A percentile compares a stretch with the other conserved stretches of the same genome.
phyloP scores from a whole-genome alignment of 2,113 vertebrate species.

The Hoplias malabaricus region DNA sequence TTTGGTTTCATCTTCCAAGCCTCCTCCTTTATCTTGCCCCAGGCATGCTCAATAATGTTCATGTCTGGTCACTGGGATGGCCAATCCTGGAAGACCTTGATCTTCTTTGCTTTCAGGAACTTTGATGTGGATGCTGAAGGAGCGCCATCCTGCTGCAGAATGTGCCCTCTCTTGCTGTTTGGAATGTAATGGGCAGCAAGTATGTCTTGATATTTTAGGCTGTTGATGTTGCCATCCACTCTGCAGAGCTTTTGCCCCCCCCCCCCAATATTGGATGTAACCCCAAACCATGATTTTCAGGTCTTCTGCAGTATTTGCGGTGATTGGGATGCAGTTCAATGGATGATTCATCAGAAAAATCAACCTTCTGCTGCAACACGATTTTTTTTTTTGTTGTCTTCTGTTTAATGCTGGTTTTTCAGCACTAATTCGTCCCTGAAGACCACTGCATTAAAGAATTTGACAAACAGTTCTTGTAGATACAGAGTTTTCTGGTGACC shows the following conservation, averaged over 20 bases:
- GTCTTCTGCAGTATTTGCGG: slow-evolving; percentile 10
- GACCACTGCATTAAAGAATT: slow-evolving; percentile 5
- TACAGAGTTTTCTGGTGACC: neutral
- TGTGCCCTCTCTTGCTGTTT: neutral
- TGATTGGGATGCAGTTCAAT: neutral
- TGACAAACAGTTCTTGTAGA: neutral
- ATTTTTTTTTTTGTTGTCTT: slow-evolving; percentile 1
- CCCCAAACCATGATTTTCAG: slow-evolving; percentile 9
- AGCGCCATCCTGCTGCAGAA: slow-evolving; percentile 2
- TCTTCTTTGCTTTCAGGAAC: no score
- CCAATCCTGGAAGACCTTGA: no score
- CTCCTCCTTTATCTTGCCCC: no score
- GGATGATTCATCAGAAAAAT: slow-evolving; percentile 13
- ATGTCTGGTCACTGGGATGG: no score
- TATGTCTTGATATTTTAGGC: slow-evolving; percentile 2
- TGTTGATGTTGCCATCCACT: slow-evolving; percentile 16
- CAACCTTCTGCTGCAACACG: slow-evolving; percentile 7
- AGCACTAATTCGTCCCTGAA: neutral
- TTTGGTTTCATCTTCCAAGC: no score
- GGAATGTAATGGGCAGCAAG: no score
- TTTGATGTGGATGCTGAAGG: neutral
- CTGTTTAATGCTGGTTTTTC: neutral
- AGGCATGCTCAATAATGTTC: no score
- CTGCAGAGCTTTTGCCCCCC: neutral
- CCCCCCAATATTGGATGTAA: slow-evolving; percentile 1